These are phyloP conservation scores for Dioctria rufipes DNA, from an alignment of 2,888 invertebrate genomes.

Conservation along the genomic window DNA sequence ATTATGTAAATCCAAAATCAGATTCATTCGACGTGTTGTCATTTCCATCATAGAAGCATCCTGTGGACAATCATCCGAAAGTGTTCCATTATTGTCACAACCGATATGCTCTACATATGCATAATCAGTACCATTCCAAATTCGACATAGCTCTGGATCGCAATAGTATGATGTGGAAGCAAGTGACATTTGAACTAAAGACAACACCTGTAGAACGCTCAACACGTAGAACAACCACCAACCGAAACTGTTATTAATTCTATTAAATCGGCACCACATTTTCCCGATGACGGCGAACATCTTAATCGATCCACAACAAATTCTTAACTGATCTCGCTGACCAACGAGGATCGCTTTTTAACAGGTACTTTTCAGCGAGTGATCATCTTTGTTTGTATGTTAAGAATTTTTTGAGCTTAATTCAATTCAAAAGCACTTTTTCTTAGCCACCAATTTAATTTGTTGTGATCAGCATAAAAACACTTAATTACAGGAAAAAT, in stretches of 20 bases:
- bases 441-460: conserved; percentile 42
- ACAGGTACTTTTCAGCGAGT: conserved; percentile 6
- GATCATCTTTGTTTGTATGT: conserved; percentile 36
- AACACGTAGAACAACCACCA: not conserved
- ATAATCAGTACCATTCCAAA: conserved; percentile 67
- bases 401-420: conserved; percentile 35
- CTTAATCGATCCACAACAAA: conserved; percentile 22
- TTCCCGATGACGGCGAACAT: not conserved
- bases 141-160: conserved; percentile 64
- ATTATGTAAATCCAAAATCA: conserved; percentile 68
- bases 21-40: conserved; percentile 66
- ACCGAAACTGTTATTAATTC: not conserved
- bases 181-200: not conserved
- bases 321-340: conserved; percentile 44
- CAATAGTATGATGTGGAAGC: conserved; percentile 62
- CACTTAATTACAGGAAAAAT: conserved; percentile 47
- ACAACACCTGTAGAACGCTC: not conserved
- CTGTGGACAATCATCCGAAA: conserved; percentile 52
- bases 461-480: conserved; percentile 46
- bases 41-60: conserved; percentile 63
- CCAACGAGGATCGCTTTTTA: conserved; percentile 39
- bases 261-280: not conserved
- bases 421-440: conserved; percentile 30
- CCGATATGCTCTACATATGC: conserved; percentile 64
- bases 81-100: conserved; percentile 55